Conservation (phyloP, 2,113 vertebrate species). For the Chaenocephalus aceratus region DNA sequence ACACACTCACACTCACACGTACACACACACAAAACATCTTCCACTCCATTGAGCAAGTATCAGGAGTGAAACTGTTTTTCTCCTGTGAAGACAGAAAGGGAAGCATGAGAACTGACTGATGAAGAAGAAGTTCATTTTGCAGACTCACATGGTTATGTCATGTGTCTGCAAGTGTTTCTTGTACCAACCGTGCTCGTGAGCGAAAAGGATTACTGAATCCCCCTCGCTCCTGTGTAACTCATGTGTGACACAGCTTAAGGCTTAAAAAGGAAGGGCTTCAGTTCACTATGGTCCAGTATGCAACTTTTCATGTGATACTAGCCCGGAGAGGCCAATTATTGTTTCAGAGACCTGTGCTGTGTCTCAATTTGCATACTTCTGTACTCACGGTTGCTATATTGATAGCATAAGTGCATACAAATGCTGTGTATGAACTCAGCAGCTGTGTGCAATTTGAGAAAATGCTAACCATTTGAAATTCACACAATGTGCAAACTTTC, state of each 20-base stretch:
- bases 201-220: neutral
- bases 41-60: too few relatives aligned
- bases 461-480: too few relatives aligned
- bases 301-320: neutral
- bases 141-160: constrained; percentile 51
- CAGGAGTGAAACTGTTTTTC: neutral
- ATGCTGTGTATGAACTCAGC: too few relatives aligned
- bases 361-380: too few relatives aligned
- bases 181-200: neutral
- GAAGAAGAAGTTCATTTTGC: constrained; percentile 1
- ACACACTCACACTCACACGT: neutral
- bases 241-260: constrained; percentile 32
- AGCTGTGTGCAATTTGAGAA: too few relatives aligned
- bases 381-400: too few relatives aligned
- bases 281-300: neutral
- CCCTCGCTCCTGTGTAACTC: neutral
- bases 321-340: neutral
- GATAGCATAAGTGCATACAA: too few relatives aligned
- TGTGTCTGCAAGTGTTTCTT: constrained; percentile 31
- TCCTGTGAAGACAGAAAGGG: neutral
- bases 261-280: constrained; percentile 6
- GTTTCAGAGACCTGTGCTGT: neutral
- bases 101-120: constrained; percentile 24
- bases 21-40: constrained; percentile 14
- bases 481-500: too few relatives aligned